phyloP scores from a whole-genome alignment of 2,797 vertebrate species.

The Trichosurus vulpecula region DNA sequence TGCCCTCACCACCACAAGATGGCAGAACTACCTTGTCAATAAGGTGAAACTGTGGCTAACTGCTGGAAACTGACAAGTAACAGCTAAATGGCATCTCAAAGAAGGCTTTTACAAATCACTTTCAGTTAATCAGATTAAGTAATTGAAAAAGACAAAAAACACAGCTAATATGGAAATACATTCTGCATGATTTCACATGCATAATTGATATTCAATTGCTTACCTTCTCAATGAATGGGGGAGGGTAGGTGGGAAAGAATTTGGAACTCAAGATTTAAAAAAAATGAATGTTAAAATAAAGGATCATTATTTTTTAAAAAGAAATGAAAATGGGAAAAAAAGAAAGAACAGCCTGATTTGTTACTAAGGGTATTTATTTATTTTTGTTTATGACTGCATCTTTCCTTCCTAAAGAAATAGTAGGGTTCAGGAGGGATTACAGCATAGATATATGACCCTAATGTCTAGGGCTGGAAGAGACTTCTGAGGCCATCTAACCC shows the following conservation, averaged over 20 bases:
- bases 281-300: background rate
- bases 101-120: background rate
- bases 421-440: background rate
- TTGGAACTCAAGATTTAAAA: background rate
- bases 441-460: background rate
- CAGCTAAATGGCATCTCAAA: background rate
- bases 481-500: background rate
- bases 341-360: background rate
- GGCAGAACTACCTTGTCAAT: background rate
- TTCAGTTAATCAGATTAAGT: background rate
- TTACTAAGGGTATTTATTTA: background rate
- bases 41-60: background rate
- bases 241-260: background rate
- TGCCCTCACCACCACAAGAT: background rate
- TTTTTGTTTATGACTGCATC: background rate
- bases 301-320: background rate
- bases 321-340: background rate
- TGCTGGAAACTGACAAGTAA: background rate
- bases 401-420: background rate
- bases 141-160: background rate
- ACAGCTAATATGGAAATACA: background rate
- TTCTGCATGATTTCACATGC: background rate
- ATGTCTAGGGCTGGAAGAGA: background rate
- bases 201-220: background rate
- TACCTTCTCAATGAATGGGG: background rate